Base-by-base conservation (phyloP, 1,140 invertebrate genomes). In the Bombus consobrinus region DNA sequence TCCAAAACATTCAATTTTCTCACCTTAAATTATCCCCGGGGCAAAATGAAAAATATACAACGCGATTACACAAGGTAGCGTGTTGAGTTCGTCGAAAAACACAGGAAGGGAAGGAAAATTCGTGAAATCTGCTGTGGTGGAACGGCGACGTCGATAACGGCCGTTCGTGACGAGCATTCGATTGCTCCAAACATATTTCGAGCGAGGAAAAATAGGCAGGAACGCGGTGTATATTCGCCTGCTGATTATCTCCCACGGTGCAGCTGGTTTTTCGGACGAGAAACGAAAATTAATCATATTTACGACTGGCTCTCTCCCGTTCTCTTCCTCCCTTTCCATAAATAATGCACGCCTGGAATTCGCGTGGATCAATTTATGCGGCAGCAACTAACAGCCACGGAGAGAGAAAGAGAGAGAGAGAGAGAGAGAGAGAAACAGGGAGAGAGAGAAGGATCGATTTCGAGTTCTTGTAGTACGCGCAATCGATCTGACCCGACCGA, bases 311-410 rank as follows among this genome's bases (percentile, higher is more conserved):
- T 15, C 28, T 32, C 6, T 25, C 9, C 10, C n/a, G 28, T 12
- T 64, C 62, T 64, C 13, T 86, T 59, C 59, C 18, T 71, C 15
- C 57, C 8, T n/a, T 25, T 6, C 43, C 87, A 92, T 92, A 89
- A 92, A 92, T 92, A 92, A 92, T 92, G 88, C 87, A 89, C 86
- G 68, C n/a, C 32, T 66, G 81, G 88, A 85, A 91, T 90, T 88
- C 87, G 85, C 90, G 87, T 18, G 13, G 89, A 86, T 88, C 88
- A 88, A 92, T 92, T 92, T 92, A 92, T 92, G 85, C 89, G 73
- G 68, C 78, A 87, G 69, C 86, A 53, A 88, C 86, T 75, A 53
- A 62, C 73, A 41, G 34, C 18, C 12, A 66, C 13, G 2, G 15
- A 3, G 15, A 34, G 6, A 18, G 15, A 66, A 5, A 34, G 32